Base-by-base conservation (phyloP, 2,888 invertebrate genomes). In the Agapostemon virescens region DNA sequence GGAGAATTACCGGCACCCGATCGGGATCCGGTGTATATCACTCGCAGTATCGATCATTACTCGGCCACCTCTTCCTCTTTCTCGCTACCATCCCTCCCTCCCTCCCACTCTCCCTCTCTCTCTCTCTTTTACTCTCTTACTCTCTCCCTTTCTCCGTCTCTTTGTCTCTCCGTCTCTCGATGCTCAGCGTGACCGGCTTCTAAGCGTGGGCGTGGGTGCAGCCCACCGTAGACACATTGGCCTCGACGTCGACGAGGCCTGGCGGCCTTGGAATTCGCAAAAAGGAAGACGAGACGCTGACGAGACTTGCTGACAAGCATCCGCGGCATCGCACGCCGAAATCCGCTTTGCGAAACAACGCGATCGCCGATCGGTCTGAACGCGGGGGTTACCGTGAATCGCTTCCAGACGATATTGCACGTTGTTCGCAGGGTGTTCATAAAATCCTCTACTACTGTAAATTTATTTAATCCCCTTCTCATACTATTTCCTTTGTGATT, bases 1-100 rank as follows among this genome's bases (percentile, higher is more conserved):
- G 63, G 66, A 36, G 63, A 61, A 55, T n/a, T 49, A 74, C 66
- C 75, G 61, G 42, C 76, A 73, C 55, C n/a, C 70, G 84, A 86
- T 87, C 85, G 68, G 83, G 81, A 86, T 84, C 79, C 82, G 79
- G 72, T 71, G 75, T 82, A 81, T 83, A 36, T 63, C 63, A 13
- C 3, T 80, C 83, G 85, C 85, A 83, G 86, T 86, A 86, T 86
- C 86, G 85, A 87, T 86, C 85, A 86, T 86, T 67, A 36, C 72
- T 26, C 72, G 23, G 52, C 58, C 42, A 40, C 55, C 36, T 58
- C 71, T 71, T 69, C 36, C 61, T 58, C 58, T 55, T 15, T 40
- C 40, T 40, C 40, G n/a, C 49, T 3, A 9, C 49, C 11, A n/a
- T 2, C 33, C 5, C 2, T 33, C 33, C 33, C 33, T 4, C 70